Evolutionary conservation across 1,140 invertebrate species (phyloP), one percentile per base, ranked within the genome.

Genomic region (Rhyzopertha dominica): DNA sequence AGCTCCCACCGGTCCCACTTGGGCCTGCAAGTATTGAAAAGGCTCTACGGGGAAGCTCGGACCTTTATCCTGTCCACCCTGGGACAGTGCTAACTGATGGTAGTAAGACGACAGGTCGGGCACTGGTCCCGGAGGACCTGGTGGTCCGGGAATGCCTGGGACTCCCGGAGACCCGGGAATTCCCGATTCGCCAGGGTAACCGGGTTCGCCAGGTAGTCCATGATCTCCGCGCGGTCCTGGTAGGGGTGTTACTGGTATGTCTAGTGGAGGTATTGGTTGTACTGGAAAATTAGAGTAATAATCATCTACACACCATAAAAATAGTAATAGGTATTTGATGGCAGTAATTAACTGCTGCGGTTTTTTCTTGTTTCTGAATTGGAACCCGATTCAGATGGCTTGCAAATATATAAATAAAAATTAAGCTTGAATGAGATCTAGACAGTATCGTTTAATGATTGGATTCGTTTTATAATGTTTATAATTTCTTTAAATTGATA

Each of bases 11-110:
- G 81, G 78, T 9, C 87, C 87, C 10, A 85, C 79, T 67, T 84
- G 80, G 14, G 84, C 80, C 67, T 87, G 86, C 57, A 88, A 70
- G 61, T 85, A 88, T 43, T 80, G 73, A 59, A 83, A 84, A 2
- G 82, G 77, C 51, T 84, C 81, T 3, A 74, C 74, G 28, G 71
- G 70, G 43, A 61, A 63, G 5, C 66, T 68, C 2, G 83, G 83
- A 12, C 85, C 86, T 68, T 90, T 90, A 54, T 89, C 85, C 5
- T 80, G 75, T 29, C 75, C 75, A 16, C 78, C 75, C 59, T 80
- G 76, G 9, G 80, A 77, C 18, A 76, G 55, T 5, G 77, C 74
- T 16, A 84, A 61, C 70, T 84, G 80, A 53, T 78, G 72, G 53
- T 82, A 76, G 59, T 80, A 84, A 17, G 72, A 49, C 2, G 77